Evolutionary conservation across 2,888 invertebrate species (phyloP).

Genomic region (Amiota mariae): DNA sequence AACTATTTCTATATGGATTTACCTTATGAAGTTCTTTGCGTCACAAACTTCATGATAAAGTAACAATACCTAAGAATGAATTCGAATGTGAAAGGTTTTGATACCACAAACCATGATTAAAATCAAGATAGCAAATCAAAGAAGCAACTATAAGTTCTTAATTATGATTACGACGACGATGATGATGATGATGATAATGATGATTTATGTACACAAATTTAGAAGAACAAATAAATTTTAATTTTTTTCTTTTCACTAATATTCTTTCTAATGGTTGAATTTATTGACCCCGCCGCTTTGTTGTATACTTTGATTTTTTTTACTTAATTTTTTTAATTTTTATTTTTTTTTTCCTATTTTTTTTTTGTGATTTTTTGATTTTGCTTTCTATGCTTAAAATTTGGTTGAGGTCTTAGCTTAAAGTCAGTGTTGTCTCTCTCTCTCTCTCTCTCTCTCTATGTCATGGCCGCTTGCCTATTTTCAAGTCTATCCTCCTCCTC

Average conservation of each 20-base stretch:
- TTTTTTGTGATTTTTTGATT: conserved; percentile 39
- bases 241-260: background rate
- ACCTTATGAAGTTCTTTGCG: too few species aligned
- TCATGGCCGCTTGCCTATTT: conserved; percentile 14
- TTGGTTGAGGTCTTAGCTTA: background rate
- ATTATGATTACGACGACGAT: background rate
- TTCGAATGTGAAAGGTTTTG: too few species aligned
- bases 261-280: conserved; percentile 40
- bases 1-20: too few species aligned
- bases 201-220: conserved; percentile 53
- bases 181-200: conserved; percentile 40
- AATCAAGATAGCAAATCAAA: background rate
- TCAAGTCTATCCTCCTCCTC: conserved; percentile 33
- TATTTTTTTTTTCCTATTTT: background rate
- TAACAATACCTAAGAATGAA: too few species aligned
- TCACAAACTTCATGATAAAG: background rate
- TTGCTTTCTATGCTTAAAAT: conserved; percentile 55
- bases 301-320: too few species aligned
- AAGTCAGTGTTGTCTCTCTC: conserved; percentile 2
- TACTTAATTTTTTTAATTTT: too few species aligned
- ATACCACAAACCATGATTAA: too few species aligned
- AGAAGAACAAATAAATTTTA: conserved; percentile 13
- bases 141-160: background rate
- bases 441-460: background rate
- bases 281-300: conserved; percentile 55